A percentile compares a stretch with the other conserved stretches of the same genome.
phyloP scores from a whole-genome alignment of 1,140 invertebrate species.

The Euwallacea similis region DNA sequence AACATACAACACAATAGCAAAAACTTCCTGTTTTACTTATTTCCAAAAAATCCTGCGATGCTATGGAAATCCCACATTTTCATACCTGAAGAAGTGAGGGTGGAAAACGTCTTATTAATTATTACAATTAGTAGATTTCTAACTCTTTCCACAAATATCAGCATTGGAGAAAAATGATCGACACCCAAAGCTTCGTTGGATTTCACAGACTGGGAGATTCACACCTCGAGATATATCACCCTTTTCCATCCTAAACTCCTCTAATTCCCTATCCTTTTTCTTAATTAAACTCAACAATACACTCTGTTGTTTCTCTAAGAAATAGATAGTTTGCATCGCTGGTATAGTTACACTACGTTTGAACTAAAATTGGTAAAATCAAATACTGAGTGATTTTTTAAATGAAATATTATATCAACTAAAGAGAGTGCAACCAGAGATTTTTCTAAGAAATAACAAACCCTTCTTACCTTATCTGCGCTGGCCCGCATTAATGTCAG shows the following conservation, averaged over 20 bases:
- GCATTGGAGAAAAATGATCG: no score
- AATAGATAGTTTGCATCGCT: conserved; percentile 40
- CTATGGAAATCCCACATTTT: no score
- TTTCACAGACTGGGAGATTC: conserved; percentile 1
- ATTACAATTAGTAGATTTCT: no score
- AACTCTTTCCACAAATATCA: no score
- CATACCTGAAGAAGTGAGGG: no score
- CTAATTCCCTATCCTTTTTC: conserved; percentile 44
- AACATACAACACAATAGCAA: background rate
- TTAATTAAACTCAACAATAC: conserved; percentile 39
- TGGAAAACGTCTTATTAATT: no score
- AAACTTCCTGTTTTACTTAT: background rate
- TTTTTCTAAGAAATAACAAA: background rate
- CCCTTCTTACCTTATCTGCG: conserved; percentile 2
- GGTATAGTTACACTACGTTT: conserved; percentile 39
- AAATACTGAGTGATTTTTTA: no score
- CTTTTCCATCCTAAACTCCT: conserved; percentile 44
- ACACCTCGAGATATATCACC: conserved; percentile 42
- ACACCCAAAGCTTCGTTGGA: no score
- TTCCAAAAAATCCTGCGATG: background rate
- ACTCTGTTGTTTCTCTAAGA: conserved; percentile 41
- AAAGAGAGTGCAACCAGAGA: no score
- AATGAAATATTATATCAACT: no score
- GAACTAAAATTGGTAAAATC: conserved; percentile 30
- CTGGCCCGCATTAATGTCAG: background rate